Base-by-base conservation (phyloP, 1,140 invertebrate species). In the Bombus haemorrhoidalis region DNA sequence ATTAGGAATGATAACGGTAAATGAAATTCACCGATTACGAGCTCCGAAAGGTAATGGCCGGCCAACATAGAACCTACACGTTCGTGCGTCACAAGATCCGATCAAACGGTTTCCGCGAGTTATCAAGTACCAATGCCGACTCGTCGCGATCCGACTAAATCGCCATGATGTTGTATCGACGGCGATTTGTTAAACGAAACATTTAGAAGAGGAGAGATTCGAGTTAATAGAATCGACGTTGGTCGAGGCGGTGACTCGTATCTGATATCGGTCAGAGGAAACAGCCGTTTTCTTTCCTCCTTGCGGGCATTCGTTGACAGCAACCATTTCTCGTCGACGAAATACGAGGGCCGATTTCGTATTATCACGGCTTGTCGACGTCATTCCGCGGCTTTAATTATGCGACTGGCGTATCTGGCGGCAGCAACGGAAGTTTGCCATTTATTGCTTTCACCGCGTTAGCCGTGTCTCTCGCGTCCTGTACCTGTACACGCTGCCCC, bases 371-470 rank as follows among this genome's bases (percentile, higher is more conserved):
- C 59, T 62, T 89, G 89, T 91, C 85, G 78, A 77, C 79, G 90
- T 88, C 85, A 88, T 87, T 92, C 89, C 76, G 86, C 78, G 81
- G 83, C 85, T 81, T 92, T 92, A 91, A 92, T 92, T 92, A 92
- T 92, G 86, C 88, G 81, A 71, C 59, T 41, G 75, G 62, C 83
- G 74, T 89, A 89, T 89, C 88, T 88, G 6, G 34, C 75, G 18
- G n/a, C 32, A 68, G 62, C 28, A 32, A 47, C 71, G 88, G 84
- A 86, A 62, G 84, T 86, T 86, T 59, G 87, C 86, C 88, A 86
- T 89, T 89, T 89, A 89, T 89, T 89, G 88, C 87, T 86, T 86
- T 89, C 77, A 81, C 76, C 84, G 59, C 83, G 72, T 83, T 75
- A 79, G 62, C 68, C 53, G 64, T 71, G 72, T 81, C 81, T 13